Evolutionary conservation across 2,797 vertebrate species (phyloP), one percentile per base, ranked within the genome.

Genomic region (Sebastes paucispinis): DNA sequence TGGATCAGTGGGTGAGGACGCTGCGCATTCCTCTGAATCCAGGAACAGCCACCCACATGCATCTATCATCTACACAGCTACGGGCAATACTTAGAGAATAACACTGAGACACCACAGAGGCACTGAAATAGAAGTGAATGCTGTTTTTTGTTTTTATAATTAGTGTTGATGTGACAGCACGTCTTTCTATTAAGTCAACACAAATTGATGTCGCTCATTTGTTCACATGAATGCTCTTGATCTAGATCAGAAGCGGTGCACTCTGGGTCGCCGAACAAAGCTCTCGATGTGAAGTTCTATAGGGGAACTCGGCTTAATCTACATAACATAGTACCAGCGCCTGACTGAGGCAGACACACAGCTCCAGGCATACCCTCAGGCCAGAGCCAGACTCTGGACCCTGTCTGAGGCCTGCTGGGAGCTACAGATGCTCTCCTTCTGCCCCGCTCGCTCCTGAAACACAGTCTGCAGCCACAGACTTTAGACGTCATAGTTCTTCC

Each of bases 41-140:
- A 88, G 87, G 73, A 91, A 82, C 86, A 85, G 88, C 89, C 93
- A 80, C 92, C 93, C 90, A 94, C 91, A 57, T 86, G 74, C 87
- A 64, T 88, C 89, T 90, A 88, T 92, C 89, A 92, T 90, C 87
- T 81, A 64, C 76, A 80, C 84, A 77, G 89, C 92, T 87, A 78
- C 69, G 32, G 92, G 89, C 91, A 75, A 85, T 70, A 83, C 87
- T 89, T 67, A 75, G 77, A 91, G 83, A 90, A 88, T 68, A 86
- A 79, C 88, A 81, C 55, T 73, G 73, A 78, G 43, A 47, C 87
- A 82, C 85, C 80, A 75, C 82, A 85, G 82, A 83, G 31, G 86
- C 80, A 80, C 86, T 1, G 66, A 90, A 89, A 93, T 91, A 93
- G 86, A 91, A 91, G 89, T 79, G 59, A 85, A 91, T 52, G 27